A percentile compares a stretch with the other conserved stretches of the same genome.
These are phyloP conservation scores for Pedetes capensis DNA, from an alignment of 2,113 vertebrate genomes.

Conservation along the genomic window DNA sequence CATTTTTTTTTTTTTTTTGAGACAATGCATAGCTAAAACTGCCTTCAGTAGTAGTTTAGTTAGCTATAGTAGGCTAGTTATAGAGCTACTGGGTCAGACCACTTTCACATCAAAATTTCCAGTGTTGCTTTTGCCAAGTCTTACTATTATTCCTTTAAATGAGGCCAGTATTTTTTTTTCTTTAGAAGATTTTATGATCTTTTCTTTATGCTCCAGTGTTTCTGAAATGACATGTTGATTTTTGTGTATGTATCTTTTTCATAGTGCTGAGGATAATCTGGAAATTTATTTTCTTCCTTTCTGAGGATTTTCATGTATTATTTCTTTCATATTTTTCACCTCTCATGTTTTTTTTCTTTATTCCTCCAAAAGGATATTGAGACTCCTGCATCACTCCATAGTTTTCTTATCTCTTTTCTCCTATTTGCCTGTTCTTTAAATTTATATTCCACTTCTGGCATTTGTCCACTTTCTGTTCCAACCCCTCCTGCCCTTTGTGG, in stretches of 20 bases:
- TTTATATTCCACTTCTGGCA: background rate
- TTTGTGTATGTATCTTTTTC: background rate
- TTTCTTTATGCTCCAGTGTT: background rate
- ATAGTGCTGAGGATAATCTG: background rate
- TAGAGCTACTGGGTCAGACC: background rate
- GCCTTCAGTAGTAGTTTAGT: background rate
- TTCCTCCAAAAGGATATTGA: conserved; percentile 16
- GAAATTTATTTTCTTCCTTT: background rate
- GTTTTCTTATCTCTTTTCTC: background rate
- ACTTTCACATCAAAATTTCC: background rate
- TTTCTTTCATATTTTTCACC: background rate
- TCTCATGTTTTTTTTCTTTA: background rate
- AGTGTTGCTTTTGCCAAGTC: background rate
- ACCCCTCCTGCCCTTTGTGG: no score
- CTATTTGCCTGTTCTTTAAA: background rate
- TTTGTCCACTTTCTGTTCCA: background rate
- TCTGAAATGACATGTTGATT: background rate
- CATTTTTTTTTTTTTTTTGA: background rate
- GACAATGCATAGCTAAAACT: background rate
- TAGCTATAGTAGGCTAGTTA: background rate
- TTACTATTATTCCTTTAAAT: background rate
- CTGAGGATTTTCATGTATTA: background rate
- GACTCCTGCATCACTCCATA: background rate
- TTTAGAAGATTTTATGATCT: background rate
- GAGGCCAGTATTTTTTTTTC: background rate